Conservation (phyloP, 1,140 invertebrate species). For the Onthophagus taurus region DNA sequence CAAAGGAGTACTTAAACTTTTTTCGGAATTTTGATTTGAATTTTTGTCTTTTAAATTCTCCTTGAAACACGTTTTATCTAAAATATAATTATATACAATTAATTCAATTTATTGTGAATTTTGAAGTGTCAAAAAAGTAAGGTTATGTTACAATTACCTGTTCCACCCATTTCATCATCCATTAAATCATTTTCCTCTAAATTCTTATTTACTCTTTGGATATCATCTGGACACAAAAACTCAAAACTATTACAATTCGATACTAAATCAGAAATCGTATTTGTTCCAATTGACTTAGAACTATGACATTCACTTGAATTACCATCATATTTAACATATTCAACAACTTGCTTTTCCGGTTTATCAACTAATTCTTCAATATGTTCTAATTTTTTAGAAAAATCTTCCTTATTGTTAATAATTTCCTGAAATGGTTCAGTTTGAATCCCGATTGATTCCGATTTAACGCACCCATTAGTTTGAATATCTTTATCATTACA, state of each 20-base stretch:
- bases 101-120: background rate
- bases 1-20: conserved; percentile 5
- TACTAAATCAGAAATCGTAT: conserved; percentile 8
- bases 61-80: conserved; percentile 1
- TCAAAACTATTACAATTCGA: conserved; percentile 30
- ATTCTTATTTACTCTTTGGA: too few species aligned
- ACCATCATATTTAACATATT: conserved; percentile 7
- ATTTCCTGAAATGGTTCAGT: conserved; percentile 13
- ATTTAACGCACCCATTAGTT: conserved; percentile 14
- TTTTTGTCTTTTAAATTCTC: background rate
- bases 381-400: too few species aligned
- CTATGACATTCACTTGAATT: conserved; percentile 4
- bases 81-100: background rate
- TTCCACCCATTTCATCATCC: background rate
- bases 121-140: too few species aligned
- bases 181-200: too few species aligned
- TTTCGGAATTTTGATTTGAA: background rate
- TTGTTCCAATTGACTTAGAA: conserved; percentile 6
- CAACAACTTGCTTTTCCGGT: conserved; percentile 8
- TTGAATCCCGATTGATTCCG: conserved; percentile 20
- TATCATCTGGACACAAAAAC: conserved; percentile 21
- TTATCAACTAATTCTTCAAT: too few species aligned
- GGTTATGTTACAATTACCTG: too few species aligned
- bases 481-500: conserved; percentile 20
- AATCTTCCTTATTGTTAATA: background rate